These are phyloP conservation scores for Asobara japonica DNA, from an alignment of 1,140 invertebrate genomes.

Conservation along the genomic window DNA sequence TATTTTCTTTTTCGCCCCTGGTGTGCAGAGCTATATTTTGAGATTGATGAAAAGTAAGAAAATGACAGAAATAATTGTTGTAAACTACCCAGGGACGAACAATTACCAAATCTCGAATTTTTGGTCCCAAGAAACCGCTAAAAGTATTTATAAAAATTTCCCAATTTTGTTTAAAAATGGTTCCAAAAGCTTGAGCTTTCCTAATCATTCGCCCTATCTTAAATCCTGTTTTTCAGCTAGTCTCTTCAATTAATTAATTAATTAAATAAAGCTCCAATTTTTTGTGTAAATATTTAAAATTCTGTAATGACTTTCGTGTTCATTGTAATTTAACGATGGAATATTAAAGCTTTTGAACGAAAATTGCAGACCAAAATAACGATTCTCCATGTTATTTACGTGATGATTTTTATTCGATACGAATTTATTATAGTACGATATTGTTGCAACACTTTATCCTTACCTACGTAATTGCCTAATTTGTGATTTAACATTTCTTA, in stretches of 20 bases:
- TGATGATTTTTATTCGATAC: background rate
- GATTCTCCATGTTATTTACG: too few relatives aligned
- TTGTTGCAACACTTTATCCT: too few relatives aligned
- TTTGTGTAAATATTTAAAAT: conserved; percentile 56
- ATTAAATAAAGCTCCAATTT: background rate
- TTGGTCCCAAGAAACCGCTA: background rate
- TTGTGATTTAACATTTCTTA: too few relatives aligned
- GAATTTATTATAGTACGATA: background rate
- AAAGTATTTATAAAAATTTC: background rate
- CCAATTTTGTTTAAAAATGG: background rate
- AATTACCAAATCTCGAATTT: background rate
- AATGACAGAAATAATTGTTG: background rate
- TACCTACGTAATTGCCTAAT: too few relatives aligned
- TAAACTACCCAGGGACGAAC: conserved; percentile 6
- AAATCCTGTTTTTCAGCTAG: conserved; percentile 9
- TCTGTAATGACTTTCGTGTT: conserved; percentile 58
- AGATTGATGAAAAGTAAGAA: conserved; percentile 11
- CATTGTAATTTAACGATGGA: conserved; percentile 57
- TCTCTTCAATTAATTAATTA: conserved; percentile 15
- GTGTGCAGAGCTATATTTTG: background rate
- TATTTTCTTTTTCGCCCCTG: conserved; percentile 19
- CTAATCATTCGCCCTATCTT: too few relatives aligned
- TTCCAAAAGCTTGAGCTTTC: background rate
- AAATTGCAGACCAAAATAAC: conserved; percentile 33
- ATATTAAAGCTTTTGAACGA: conserved; percentile 61